Conservation (phyloP, 2,888 invertebrate species). For the Philaethria dido region DNA sequence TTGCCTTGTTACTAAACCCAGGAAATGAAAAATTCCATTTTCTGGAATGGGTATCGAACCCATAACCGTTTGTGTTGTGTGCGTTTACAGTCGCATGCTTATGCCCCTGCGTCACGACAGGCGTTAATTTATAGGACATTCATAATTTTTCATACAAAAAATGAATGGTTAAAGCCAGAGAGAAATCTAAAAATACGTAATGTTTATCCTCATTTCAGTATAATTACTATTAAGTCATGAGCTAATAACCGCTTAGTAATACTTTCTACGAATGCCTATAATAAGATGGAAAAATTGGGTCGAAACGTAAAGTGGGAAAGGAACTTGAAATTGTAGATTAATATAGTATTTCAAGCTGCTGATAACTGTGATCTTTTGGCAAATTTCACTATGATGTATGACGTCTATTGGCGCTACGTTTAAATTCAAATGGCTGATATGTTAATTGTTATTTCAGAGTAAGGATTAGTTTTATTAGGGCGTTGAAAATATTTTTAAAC, state of each 20-base stretch:
- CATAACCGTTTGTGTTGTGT: too few relatives aligned
- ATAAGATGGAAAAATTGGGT: conserved; percentile 16
- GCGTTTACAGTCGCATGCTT: too few relatives aligned
- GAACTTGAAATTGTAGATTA: conserved; percentile 41
- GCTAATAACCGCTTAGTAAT: neutral
- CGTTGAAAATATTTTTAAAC: too few relatives aligned
- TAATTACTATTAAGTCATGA: neutral
- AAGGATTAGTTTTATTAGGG: too few relatives aligned
- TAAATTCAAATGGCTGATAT: conserved; percentile 47
- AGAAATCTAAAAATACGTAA: neutral
- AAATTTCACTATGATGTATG: conserved; percentile 65
- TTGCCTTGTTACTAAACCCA: too few relatives aligned
- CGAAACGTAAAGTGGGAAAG: conserved; percentile 15
- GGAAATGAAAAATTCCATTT: too few relatives aligned
- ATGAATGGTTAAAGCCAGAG: too few relatives aligned
- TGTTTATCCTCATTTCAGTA: neutral
- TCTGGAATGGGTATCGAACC: too few relatives aligned
- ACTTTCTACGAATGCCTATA: neutral
- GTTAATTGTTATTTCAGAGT: neutral
- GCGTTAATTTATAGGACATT: too few relatives aligned
- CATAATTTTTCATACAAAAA: too few relatives aligned
- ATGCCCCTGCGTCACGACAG: too few relatives aligned
- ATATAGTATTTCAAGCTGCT: conserved; percentile 48
- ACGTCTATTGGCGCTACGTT: conserved; percentile 54
- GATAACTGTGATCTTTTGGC: conserved; percentile 67